A percentile compares a stretch with the other conserved stretches of the same genome.
phyloP scores from a whole-genome alignment of 2,113 vertebrate genomes.

The Castor canadensis region DNA sequence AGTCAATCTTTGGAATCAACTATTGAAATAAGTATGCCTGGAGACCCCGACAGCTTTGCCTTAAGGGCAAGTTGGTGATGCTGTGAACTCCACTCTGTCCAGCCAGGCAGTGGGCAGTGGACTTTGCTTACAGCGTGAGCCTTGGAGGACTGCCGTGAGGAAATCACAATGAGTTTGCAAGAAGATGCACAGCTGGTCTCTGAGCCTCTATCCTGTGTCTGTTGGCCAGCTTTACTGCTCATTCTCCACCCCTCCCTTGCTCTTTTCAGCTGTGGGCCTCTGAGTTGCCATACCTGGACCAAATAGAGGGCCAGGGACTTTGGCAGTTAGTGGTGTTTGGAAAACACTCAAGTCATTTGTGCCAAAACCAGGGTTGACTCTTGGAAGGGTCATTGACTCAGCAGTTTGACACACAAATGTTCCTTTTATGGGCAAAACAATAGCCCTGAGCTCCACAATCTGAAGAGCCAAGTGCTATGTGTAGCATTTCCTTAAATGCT shows the following conservation, averaged over 20 bases:
- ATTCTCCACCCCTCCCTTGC: background rate
- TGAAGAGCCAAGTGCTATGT: conserved; percentile 42
- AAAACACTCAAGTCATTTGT: conserved; percentile 33
- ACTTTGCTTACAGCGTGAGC: background rate
- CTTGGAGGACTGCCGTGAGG: too few relatives aligned
- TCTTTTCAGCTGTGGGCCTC: background rate
- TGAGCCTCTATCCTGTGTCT: background rate
- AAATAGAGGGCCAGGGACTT: background rate
- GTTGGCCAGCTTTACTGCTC: background rate
- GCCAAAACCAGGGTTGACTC: conserved; percentile 1
- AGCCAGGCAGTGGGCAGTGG: background rate
- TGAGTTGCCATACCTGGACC: background rate
- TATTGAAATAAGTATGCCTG: background rate
- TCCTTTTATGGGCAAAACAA: conserved; percentile 41
- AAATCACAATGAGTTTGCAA: background rate
- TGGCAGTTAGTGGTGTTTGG: background rate
- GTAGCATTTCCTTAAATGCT: conserved; percentile 30
- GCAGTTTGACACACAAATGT: conserved; percentile 2
- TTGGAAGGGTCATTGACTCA: background rate
- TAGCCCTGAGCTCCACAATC: conserved; percentile 34
- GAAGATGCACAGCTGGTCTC: background rate
- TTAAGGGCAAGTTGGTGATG: background rate
- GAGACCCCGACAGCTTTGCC: background rate
- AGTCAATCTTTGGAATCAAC: background rate
- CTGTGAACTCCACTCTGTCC: accelerated